Evolutionary conservation across 2,113 vertebrate species (phyloP), one percentile per base, ranked within the genome.

Genomic region (Antennarius striatus): DNA sequence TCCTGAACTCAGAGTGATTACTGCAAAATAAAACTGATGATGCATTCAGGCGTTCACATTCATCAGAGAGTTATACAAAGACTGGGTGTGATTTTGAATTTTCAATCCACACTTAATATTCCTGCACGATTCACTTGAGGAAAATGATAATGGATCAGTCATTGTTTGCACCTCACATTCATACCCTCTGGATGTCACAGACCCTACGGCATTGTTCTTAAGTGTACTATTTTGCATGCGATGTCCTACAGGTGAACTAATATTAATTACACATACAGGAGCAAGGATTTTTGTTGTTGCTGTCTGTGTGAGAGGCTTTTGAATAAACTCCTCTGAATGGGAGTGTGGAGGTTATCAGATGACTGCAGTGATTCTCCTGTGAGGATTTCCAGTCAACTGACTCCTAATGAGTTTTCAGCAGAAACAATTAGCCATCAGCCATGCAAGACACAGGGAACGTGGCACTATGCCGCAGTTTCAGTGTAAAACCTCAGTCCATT

Each of bases 391-490:
- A 92, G 82, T 79, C 88, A 91, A 89, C 88, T 90, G 92, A 92
- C 89, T 95, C 90, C 93, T 89, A 92, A 94, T 90, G 87, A 92
- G 90, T 91, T 94, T 91, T 93, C 88, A 91, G 90, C 86, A 90
- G 79, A 90, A 92, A 91, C 94, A 95, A 96, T 94, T 93, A 93
- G 91, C 91, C 84, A 79, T 75, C 87, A 87, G 87, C 84, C 89
- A 92, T 85, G 93, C 87, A 64, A 86, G 88, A 92, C 90, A 70
- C 63, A 84, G 86, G 71, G 68, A 79, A 86, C 84, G 75, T 70
- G 80, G 77, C 82, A 79, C 90, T 90, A 83, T 88, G 92, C 92
- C 90, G 83, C 72, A 78, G 86, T 82, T 84, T 85, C 88, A 85
- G 86, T 82, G 80, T 81, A 90, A 86, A 90, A 87, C 87, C 74